Conservation (phyloP, 2,113 vertebrate genomes). For the Nothocercus nigrocapillus region DNA sequence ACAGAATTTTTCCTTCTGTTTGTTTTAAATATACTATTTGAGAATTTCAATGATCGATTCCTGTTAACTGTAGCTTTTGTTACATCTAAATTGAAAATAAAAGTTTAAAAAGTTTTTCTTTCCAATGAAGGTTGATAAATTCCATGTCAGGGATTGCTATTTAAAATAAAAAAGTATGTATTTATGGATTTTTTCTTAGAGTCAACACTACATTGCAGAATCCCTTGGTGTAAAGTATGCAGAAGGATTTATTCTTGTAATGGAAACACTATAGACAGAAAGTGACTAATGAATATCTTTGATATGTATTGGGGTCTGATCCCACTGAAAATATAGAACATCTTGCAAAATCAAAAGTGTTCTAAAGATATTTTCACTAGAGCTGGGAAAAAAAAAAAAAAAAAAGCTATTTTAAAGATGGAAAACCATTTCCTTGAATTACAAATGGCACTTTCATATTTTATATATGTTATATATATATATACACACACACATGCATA, state of each 20-base stretch:
- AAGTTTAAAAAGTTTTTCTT: neutral
- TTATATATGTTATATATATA: neutral
- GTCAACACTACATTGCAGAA: constrained; percentile 82
- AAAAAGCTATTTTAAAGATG: neutral
- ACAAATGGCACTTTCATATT: neutral
- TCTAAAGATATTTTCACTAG: neutral
- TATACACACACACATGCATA: too few species aligned
- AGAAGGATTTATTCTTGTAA: constrained; percentile 83
- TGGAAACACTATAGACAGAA: constrained; percentile 83
- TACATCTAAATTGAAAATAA: neutral
- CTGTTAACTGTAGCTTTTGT: neutral
- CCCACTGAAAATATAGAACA: constrained; percentile 86
- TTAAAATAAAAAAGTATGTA: neutral
- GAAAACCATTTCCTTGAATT: neutral
- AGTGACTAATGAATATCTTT: constrained; percentile 80
- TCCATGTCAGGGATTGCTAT: neutral
- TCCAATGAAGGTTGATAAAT: neutral
- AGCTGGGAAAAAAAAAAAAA: neutral
- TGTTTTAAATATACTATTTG: neutral
- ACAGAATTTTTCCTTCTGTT: neutral
- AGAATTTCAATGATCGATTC: neutral
- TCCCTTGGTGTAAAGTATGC: constrained; percentile 81
- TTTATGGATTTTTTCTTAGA: constrained; percentile 61
- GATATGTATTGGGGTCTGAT: constrained; percentile 84
- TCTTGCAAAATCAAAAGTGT: constrained; percentile 84